These are phyloP conservation scores for Tridacna gigas DNA, from an alignment of 2,888 invertebrate genomes.

Conservation along the genomic window DNA sequence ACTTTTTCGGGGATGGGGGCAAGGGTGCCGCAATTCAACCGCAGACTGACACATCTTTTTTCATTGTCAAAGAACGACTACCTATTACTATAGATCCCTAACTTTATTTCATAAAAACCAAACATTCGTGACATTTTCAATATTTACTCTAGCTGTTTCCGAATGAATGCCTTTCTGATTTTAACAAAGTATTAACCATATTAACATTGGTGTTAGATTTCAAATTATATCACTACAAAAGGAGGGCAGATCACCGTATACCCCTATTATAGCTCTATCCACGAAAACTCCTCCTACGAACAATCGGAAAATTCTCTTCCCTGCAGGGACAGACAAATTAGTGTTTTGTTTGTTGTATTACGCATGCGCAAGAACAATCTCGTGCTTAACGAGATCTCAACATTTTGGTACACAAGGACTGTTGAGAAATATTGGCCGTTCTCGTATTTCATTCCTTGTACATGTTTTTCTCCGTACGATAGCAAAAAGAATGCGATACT, in stretches of 20 bases:
- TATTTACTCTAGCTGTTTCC: conserved; percentile 39
- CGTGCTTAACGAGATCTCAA: conserved; percentile 12
- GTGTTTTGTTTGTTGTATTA: conserved; percentile 56
- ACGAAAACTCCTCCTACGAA: conserved; percentile 40
- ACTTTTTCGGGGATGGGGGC: background rate
- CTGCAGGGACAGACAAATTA: conserved; percentile 40
- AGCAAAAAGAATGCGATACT: background rate
- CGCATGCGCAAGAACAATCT: conserved; percentile 58
- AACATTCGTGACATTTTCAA: conserved; percentile 24
- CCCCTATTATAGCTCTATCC: conserved; percentile 44
- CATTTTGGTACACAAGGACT: conserved; percentile 3
- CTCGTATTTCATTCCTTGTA: conserved; percentile 46
- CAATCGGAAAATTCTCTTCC: conserved; percentile 27
- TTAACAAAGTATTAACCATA: conserved; percentile 51
- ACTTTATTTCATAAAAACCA: conserved; percentile 10
- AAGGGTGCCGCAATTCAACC: background rate
- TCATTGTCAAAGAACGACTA: background rate
- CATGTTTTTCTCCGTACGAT: background rate
- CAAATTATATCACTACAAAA: conserved; percentile 61
- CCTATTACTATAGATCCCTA: conserved; percentile 14
- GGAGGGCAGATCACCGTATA: conserved; percentile 32
- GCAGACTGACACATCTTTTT: background rate
- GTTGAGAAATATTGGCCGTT: conserved; percentile 46
- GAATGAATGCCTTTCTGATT: conserved; percentile 47
- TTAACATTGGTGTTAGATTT: conserved; percentile 55